Base-by-base conservation (phyloP, 2,797 vertebrate species). In the Hemitrygon akajei region DNA sequence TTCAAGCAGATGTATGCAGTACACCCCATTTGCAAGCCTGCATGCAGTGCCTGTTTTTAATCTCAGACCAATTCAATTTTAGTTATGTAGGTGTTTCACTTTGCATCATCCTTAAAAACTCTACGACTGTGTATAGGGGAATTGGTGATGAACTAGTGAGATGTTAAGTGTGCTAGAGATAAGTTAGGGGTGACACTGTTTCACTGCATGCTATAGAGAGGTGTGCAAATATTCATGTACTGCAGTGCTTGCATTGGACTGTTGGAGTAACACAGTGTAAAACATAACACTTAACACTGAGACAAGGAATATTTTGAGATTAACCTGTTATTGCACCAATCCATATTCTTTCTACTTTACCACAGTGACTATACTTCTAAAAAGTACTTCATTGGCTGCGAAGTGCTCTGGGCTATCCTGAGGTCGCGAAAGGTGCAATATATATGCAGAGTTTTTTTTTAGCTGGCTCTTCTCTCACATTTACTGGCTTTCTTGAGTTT, bases 171-270 rank as follows among this genome's bases (percentile, higher is more conserved):
- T 34, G 27, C n/a, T n/a, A 77, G 84, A 30, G 27, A 1, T 87
- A 89, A 37, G 60, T 89, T 89, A 3, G 18, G 86, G 66, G 63
- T 37, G 86, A 89, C n/a, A 89, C 20, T 89, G 86, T 63, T 37
- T 89, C 86, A 37, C 86, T 89, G 86, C 86, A 37, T 89, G 63
- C 86, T 89, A 63, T 63, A 89, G 60, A n/a, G 86, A 34, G 86
- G 20, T 66, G 60, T 89, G 34, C 63, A 37, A 89, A 69, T 63
- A 89, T 89, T 89, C 63, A 89, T 89, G 86, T 89, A 89, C n/a
- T 89, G 60, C 86, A 69, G 86, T 89, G 86, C n/a, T 69, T 69
- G 66, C 7, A 10, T n/a, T 66, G 86, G 86, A 89, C 60, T 69
- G n/a, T 34, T 66, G n/a, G 3, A 89, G 86, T 89, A 69, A 89